Evolutionary conservation across 2,113 vertebrate genomes (phyloP).

Genomic region (Dendrocopos noguchii): DNA sequence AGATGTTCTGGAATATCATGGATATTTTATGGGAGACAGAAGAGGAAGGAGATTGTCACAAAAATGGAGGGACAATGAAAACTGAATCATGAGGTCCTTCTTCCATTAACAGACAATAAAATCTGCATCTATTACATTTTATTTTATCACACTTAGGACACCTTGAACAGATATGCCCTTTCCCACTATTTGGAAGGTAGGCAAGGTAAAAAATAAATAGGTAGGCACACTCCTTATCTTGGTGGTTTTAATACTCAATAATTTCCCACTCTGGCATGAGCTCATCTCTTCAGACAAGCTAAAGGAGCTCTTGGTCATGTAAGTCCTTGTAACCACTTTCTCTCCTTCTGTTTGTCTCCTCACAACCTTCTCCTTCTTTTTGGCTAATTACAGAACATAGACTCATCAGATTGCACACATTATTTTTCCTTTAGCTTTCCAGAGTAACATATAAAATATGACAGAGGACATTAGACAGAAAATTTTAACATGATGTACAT

Average conservation of each 20-base stretch:
- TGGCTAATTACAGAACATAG: neutral
- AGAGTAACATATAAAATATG: neutral
- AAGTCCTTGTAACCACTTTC: neutral
- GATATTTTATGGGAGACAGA: neutral
- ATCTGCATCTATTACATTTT: neutral
- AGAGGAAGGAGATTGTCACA: neutral
- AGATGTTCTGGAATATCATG: neutral
- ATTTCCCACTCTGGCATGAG: neutral
- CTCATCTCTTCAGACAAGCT: neutral
- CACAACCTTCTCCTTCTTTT: neutral
- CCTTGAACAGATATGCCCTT: neutral
- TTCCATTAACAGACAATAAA: neutral
- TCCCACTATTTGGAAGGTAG: neutral
- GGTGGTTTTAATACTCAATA: neutral
- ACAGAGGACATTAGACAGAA: neutral
- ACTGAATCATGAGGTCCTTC: neutral
- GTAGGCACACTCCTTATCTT: neutral
- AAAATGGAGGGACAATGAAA: neutral
- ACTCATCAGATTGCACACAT: neutral
- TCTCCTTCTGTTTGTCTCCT: neutral
- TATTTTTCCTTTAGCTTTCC: neutral
- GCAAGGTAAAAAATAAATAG: neutral
- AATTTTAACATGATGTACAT: neutral
- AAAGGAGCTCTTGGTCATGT: neutral
- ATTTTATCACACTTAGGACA: neutral